phyloP scores from a whole-genome alignment of 2,888 invertebrate genomes.

The Gnatocerus cornutus region DNA sequence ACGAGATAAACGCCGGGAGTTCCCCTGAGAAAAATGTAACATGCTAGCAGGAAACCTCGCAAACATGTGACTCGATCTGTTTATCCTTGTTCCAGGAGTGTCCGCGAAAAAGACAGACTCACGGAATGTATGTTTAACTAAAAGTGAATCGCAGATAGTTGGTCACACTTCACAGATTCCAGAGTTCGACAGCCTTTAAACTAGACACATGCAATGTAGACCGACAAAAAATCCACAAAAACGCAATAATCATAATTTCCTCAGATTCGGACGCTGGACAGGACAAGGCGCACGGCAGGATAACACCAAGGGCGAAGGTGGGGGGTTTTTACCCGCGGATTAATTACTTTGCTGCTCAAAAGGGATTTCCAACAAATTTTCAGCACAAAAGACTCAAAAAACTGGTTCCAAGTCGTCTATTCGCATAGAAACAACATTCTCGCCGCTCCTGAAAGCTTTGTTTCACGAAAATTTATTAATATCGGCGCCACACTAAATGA shows the following conservation, averaged over 20 bases:
- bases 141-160: slow-evolving; percentile 53
- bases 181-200: slow-evolving; percentile 58
- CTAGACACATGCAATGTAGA: slow-evolving; percentile 48
- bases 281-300: slow-evolving; percentile 8
- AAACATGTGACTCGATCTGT: slow-evolving; percentile 31
- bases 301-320: slow-evolving; percentile 35
- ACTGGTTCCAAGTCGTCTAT: slow-evolving; percentile 19
- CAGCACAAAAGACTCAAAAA: slow-evolving; percentile 28
- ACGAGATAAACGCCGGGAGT: slow-evolving; percentile 37
- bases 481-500: too few species aligned
- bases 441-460: slow-evolving; percentile 3
- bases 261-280: slow-evolving; percentile 27
- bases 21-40: slow-evolving; percentile 35
- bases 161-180: slow-evolving; percentile 60
- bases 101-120: slow-evolving; percentile 41
- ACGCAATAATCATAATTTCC: slow-evolving; percentile 40
- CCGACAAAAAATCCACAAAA: slow-evolving; percentile 45
- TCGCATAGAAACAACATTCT: slow-evolving; percentile 17
- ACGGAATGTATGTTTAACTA: slow-evolving; percentile 50
- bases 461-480: too few species aligned
- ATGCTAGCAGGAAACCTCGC: slow-evolving; percentile 42
- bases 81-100: slow-evolving; percentile 46
- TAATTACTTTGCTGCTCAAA: slow-evolving; percentile 23
- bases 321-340: slow-evolving; percentile 26
- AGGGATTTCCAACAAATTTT: slow-evolving; percentile 36